Conservation (phyloP, 2,888 invertebrate genomes). For the Therioaphis trifolii region DNA sequence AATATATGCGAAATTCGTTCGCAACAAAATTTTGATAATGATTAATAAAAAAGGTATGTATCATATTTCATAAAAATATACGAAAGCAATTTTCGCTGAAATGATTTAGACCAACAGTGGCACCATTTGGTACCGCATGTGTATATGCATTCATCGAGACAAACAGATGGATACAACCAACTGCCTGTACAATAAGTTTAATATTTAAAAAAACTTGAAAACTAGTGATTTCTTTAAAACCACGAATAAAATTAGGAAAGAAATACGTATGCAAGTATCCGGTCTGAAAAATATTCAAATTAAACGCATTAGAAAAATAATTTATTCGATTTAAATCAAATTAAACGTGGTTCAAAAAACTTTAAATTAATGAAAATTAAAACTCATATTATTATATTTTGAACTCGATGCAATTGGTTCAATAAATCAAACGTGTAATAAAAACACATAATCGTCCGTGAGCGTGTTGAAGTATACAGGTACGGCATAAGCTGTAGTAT, state of each 20-base stretch:
- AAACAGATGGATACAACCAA: slow-evolving; percentile 33
- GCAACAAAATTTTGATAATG: not conserved
- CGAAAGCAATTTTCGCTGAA: not conserved
- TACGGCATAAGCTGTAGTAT: too few relatives aligned
- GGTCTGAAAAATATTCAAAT: not conserved
- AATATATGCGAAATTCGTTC: not conserved
- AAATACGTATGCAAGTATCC: not conserved
- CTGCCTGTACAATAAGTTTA: slow-evolving; percentile 38
- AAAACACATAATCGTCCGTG: too few relatives aligned
- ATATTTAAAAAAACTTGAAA: slow-evolving; percentile 20
- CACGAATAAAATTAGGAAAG: slow-evolving; percentile 2
- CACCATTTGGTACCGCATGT: not conserved
- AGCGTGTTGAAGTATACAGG: too few relatives aligned
- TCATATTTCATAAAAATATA: not conserved
- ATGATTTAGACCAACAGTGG: slow-evolving; percentile 20
- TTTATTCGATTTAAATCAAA: too few relatives aligned
- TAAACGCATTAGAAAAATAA: too few relatives aligned
- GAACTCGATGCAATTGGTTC: too few relatives aligned
- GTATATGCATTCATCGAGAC: not conserved
- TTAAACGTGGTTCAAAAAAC: too few relatives aligned
- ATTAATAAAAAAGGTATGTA: not conserved
- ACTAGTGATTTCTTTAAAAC: slow-evolving; percentile 22
- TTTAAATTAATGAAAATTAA: too few relatives aligned
- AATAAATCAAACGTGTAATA: too few relatives aligned
- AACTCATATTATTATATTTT: too few relatives aligned